Evolutionary conservation across 1,140 invertebrate genomes (phyloP).

Genomic region (Drosophila paulistorum): DNA sequence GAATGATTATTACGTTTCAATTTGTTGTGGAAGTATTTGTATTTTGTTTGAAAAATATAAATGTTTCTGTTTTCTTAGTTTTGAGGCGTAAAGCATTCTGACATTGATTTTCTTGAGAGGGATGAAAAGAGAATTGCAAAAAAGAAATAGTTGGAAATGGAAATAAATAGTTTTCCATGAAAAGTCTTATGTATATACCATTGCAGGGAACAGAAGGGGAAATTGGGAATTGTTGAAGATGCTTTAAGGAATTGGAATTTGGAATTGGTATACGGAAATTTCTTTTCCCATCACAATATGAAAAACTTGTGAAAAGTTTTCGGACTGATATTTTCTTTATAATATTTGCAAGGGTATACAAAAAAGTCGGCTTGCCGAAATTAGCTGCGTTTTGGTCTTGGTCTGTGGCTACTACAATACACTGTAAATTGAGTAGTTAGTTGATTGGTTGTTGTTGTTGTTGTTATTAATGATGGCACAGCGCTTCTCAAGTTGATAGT

Average conservation of each 20-base stretch:
- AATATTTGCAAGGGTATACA: background rate
- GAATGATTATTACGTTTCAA: constrained; percentile 31
- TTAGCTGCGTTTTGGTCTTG: background rate
- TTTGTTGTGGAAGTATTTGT: constrained; percentile 38
- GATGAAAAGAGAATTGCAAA: constrained; percentile 33
- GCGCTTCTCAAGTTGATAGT: constrained; percentile 70
- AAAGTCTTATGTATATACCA: constrained; percentile 9
- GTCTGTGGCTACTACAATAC: constrained; percentile 28
- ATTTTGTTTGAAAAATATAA: constrained; percentile 73
- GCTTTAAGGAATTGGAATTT: no score
- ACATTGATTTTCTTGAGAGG: constrained; percentile 61
- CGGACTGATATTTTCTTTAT: background rate
- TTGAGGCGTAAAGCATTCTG: constrained; percentile 55
- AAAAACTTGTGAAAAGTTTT: no score
- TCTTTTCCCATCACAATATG: no score
- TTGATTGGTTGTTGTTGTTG: constrained; percentile 35
- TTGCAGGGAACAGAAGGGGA: background rate
- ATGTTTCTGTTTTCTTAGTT: constrained; percentile 25
- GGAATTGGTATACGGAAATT: no score
- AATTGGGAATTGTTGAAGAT: background rate
- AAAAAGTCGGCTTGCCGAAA: background rate
- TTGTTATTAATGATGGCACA: constrained; percentile 71
- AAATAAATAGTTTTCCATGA: constrained; percentile 8
- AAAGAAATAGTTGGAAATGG: constrained; percentile 39
- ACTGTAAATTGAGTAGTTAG: constrained; percentile 43